Percentiles rank a stretch among this genome's conserved stretches.
These are phyloP conservation scores for Gonioctena quinquepunctata DNA, from an alignment of 1,140 invertebrate species.

Conservation along the genomic window DNA sequence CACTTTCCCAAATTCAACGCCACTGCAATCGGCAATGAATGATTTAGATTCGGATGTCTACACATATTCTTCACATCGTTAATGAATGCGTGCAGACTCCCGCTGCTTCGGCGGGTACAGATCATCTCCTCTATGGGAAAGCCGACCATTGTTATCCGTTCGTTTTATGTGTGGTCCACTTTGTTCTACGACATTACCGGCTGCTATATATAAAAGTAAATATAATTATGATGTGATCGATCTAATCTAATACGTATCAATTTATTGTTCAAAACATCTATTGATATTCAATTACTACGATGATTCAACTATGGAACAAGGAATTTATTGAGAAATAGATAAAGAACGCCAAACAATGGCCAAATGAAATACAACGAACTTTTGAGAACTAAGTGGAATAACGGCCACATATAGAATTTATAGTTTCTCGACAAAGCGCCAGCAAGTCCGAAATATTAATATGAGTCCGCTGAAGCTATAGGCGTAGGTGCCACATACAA, in stretches of 20 bases:
- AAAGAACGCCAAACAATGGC: neutral
- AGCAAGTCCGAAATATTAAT: too few species aligned
- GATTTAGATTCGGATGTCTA: neutral
- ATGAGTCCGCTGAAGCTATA: too few species aligned
- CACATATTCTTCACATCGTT: slow-evolving; percentile 34
- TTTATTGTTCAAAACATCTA: neutral
- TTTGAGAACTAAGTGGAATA: too few species aligned
- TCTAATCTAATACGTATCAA: neutral
- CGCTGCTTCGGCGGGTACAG: slow-evolving; percentile 30
- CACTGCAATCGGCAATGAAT: neutral
- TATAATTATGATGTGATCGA: neutral
- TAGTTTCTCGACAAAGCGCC: too few species aligned
- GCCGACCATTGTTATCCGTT: slow-evolving; percentile 35
- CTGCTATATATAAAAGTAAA: neutral
- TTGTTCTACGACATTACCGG: slow-evolving; percentile 26
- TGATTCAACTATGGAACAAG: neutral
- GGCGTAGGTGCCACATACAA: too few species aligned
- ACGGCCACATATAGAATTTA: too few species aligned
- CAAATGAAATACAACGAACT: too few species aligned
- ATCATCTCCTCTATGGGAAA: slow-evolving; percentile 26
- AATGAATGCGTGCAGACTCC: slow-evolving; percentile 44
- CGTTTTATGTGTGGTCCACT: slow-evolving; percentile 43
- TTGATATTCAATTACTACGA: neutral
- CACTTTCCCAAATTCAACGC: too few species aligned
- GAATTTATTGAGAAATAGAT: neutral